Percentiles rank a stretch among this genome's conserved stretches.
phyloP scores from a whole-genome alignment of 2,113 vertebrate species.

The Coptodon rendalli region DNA sequence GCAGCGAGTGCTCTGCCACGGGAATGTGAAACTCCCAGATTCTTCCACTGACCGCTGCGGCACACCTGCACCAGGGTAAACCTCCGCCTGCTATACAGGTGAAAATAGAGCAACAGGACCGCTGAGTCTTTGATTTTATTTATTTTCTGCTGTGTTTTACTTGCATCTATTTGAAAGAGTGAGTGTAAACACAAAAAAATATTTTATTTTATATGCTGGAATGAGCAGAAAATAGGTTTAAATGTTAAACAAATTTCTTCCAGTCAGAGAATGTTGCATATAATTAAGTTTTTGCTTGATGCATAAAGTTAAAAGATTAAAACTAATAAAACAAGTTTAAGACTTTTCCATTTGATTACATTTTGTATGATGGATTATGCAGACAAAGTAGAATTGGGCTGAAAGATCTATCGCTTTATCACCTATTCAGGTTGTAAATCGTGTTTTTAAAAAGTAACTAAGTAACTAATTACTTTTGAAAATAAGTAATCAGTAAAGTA shows the following conservation, averaged over 20 bases:
- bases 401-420: rapidly evolving
- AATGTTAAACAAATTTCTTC: background rate
- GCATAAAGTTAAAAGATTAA: background rate
- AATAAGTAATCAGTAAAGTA: background rate
- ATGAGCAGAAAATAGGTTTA: background rate
- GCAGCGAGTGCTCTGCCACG: too few species aligned
- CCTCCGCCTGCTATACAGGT: too few species aligned
- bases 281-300: background rate
- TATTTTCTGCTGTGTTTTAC: background rate
- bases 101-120: background rate
- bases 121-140: background rate
- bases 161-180: background rate
- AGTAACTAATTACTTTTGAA: background rate
- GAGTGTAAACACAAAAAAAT: background rate
- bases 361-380: rapidly evolving
- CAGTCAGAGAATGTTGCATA: background rate
- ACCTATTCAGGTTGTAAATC: background rate
- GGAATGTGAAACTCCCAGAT: too few species aligned
- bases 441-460: background rate
- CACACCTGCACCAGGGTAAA: too few species aligned
- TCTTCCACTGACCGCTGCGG: too few species aligned
- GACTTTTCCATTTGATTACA: background rate
- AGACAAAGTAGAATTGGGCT: background rate
- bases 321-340: background rate
- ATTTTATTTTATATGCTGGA: rapidly evolving